These are phyloP conservation scores for Holacanthella duospinosa DNA, from an alignment of 2,888 invertebrate genomes.

Conservation along the genomic window DNA sequence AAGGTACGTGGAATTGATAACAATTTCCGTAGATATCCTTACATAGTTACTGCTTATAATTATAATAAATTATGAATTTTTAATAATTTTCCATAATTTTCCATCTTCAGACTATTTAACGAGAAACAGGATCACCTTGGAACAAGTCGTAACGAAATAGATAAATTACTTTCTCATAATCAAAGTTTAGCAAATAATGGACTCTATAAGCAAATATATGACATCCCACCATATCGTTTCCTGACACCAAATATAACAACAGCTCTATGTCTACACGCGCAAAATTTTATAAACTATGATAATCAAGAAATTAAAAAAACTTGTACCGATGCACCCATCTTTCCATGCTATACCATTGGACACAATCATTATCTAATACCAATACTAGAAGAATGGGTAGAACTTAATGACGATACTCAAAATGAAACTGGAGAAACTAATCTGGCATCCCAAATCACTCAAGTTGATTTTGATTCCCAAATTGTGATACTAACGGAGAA, in stretches of 20 bases:
- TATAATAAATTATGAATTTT: neutral
- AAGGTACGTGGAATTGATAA: slow-evolving; percentile 41
- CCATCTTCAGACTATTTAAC: neutral
- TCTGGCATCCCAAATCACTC: neutral
- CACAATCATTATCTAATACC: neutral
- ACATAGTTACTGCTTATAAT: no score
- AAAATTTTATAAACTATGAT: neutral
- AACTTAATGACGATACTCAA: neutral
- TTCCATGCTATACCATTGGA: neutral
- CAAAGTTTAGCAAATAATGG: neutral
- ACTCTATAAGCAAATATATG: neutral
- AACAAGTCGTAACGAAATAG: neutral
- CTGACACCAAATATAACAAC: neutral
- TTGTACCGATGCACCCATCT: neutral
- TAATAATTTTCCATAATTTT: neutral
- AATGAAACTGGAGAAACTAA: neutral
- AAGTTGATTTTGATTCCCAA: no score
- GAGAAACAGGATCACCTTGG: neutral
- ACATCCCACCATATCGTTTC: neutral
- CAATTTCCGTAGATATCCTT: neutral
- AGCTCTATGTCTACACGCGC: neutral
- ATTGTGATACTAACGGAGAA: no score
- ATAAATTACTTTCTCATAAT: neutral
- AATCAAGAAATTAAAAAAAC: neutral
- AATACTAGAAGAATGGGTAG: neutral